Base-by-base conservation (phyloP, 2,888 invertebrate species). In the Cerastoderma edule region DNA sequence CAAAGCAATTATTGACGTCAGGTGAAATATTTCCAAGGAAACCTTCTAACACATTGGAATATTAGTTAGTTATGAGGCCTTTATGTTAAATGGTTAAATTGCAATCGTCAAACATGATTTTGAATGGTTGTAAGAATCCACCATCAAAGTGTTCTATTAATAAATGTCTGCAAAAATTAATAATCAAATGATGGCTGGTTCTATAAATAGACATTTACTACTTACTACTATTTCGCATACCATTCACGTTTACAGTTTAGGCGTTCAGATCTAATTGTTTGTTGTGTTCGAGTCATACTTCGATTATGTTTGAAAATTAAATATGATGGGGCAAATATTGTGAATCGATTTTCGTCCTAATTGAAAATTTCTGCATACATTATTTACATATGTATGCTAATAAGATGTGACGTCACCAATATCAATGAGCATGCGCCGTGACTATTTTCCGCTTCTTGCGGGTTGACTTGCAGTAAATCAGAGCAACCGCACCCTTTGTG, bases 391-490 rank as follows among this genome's bases (percentile, higher is more conserved):
- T 32, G 72, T 80, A 83, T 83, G 83, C 77, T 83, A 83, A 83
- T 83, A 66, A 81, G 70, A 22, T 72, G 65, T 83, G 79, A 75
- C 81, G 81, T 83, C 77, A 73, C 35, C 32, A 63, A 56, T 54
- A 46, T 33, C 39, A 35, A 35, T 75, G 85, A 86, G 89, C 88
- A 85, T 84, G 88, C 89, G 88, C 83, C 73, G 28, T 65, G 24
- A 10, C 65, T 27, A 66, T 60, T 57, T 71, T 73, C 57, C 60
- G 35, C 75, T 60, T 72, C 83, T 81, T 88, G 85, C 87, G 88
- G 89, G 89, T 76, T 69, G 56, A 67, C 65, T 57, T 30, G 54
- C 75, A 63, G 79, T 48, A 80, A 70, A 75, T 75, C 79, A 80
- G 73, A 72, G 75, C 75, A 80, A 81, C 81, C 81, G 81, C 81